These are phyloP conservation scores for Apodemus speciosus DNA, from an alignment of 2,113 vertebrate species.

Conservation along the genomic window DNA sequence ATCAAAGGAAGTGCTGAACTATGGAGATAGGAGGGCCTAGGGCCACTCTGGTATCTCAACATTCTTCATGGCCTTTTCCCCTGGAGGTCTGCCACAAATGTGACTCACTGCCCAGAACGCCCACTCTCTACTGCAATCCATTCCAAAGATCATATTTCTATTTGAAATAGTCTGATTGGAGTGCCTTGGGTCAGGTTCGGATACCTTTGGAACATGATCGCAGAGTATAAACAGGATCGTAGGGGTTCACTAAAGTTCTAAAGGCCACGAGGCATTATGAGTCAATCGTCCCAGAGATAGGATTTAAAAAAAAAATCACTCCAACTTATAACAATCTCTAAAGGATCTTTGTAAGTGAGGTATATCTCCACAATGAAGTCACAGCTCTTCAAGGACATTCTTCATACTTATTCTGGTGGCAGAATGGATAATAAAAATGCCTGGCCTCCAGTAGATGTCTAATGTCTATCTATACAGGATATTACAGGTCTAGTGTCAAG, in stretches of 20 bases:
- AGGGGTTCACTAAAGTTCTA: neutral
- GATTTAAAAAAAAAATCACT: neutral
- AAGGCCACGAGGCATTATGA: neutral
- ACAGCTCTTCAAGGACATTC: neutral
- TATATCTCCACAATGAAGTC: neutral
- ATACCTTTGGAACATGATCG: neutral
- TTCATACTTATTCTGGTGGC: constrained; percentile 1
- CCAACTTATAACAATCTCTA: neutral
- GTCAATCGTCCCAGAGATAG: neutral
- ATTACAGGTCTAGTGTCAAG: neutral
- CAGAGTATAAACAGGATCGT: neutral
- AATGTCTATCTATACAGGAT: neutral
- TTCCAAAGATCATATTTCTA: constrained; percentile 45
- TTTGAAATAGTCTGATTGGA: neutral
- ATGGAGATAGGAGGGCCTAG: constrained; percentile 58
- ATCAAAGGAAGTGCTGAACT: constrained; percentile 69
- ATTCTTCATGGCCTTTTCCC: constrained; percentile 44
- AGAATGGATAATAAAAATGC: neutral
- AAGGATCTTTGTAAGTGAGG: neutral
- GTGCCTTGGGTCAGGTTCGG: neutral
- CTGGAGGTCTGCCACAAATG: constrained; percentile 56
- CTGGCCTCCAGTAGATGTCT: neutral
- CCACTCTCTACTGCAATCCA: neutral
- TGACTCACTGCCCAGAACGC: constrained; percentile 48
- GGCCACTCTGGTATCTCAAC: constrained; percentile 18